Conservation (phyloP, 2,888 invertebrate species). For the Caenorhabditis imperialis region DNA sequence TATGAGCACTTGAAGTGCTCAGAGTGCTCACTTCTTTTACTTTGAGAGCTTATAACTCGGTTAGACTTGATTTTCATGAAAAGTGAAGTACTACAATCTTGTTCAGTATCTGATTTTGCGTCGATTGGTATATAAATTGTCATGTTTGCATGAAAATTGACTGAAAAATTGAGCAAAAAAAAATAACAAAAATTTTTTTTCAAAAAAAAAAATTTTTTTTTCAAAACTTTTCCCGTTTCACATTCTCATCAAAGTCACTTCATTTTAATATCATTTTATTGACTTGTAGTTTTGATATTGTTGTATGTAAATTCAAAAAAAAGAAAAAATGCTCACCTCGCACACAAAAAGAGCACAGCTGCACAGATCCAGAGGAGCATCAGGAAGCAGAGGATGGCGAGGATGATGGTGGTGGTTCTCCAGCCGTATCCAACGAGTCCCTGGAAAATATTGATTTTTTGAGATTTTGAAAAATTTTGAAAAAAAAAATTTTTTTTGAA, state of each 20-base stretch:
- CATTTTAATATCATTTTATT: too few relatives aligned
- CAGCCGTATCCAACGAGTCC: slow-evolving; percentile 67
- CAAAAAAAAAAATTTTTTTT: too few relatives aligned
- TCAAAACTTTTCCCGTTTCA: neutral
- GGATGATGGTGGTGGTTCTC: slow-evolving; percentile 68
- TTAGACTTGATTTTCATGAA: too few relatives aligned
- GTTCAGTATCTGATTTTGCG: too few relatives aligned
- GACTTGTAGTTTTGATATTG: too few relatives aligned
- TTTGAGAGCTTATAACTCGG: too few relatives aligned
- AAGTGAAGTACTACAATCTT: too few relatives aligned
- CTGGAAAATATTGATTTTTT: too few relatives aligned
- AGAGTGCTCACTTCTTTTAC: too few relatives aligned
- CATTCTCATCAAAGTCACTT: neutral
- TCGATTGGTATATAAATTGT: too few relatives aligned
- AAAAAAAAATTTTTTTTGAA: neutral
- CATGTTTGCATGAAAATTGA: neutral
- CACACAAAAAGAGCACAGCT: slow-evolving; percentile 18
- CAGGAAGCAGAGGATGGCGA: slow-evolving; percentile 62
- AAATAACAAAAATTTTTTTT: neutral
- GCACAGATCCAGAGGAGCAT: slow-evolving; percentile 54
- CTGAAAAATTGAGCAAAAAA: neutral
- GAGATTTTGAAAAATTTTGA: too few relatives aligned
- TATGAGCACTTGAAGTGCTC: too few relatives aligned
- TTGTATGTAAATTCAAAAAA: slow-evolving; percentile 2
- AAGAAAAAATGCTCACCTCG: slow-evolving; percentile 4